These are phyloP conservation scores for Setipinna tenuifilis DNA, from an alignment of 2,797 vertebrate species.

Conservation along the genomic window DNA sequence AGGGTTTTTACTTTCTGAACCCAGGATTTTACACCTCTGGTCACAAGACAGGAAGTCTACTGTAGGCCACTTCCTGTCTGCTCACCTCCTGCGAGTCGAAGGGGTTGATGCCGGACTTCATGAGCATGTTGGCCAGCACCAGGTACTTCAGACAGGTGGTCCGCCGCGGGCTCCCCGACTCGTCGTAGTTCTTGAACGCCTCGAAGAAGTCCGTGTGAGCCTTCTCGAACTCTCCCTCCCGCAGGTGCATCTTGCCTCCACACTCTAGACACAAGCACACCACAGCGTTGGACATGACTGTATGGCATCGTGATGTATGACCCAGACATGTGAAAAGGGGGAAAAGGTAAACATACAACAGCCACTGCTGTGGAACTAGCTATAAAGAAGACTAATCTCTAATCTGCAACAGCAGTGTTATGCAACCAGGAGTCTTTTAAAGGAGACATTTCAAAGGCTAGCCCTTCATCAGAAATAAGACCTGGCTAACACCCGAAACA, in stretches of 20 bases:
- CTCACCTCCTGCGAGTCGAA: slow-evolving; percentile 99
- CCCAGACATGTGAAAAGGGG: too few relatives aligned
- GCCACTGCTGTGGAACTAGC: too few relatives aligned
- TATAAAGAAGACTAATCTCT: too few relatives aligned
- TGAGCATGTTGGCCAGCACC: slow-evolving; percentile 99
- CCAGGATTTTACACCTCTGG: background rate
- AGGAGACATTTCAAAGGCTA: too few relatives aligned
- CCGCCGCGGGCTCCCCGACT: slow-evolving; percentile 97
- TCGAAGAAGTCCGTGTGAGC: slow-evolving; percentile 99
- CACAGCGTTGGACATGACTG: slow-evolving; percentile 25
- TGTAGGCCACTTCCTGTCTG: background rate
- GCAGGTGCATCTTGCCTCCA: slow-evolving; percentile 99
- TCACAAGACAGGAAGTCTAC: background rate
- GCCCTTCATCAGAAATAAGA: too few relatives aligned
- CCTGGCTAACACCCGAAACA: background rate
- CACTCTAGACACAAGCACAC: slow-evolving; percentile 80
- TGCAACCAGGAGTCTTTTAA: too few relatives aligned
- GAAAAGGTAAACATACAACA: too few relatives aligned
- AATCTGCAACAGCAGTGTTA: too few relatives aligned
- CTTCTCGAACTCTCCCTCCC: slow-evolving; percentile 99
- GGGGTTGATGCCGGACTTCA: slow-evolving; percentile 99
- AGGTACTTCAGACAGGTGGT: slow-evolving; percentile 99
- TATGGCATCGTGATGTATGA: too few relatives aligned
- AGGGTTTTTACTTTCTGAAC: too few relatives aligned
- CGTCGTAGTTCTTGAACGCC: slow-evolving; percentile 99